These are phyloP conservation scores for Spongilla lacustris DNA, from an alignment of 37 sponge, comb jelly and placozoan species.

Conservation along the genomic window DNA sequence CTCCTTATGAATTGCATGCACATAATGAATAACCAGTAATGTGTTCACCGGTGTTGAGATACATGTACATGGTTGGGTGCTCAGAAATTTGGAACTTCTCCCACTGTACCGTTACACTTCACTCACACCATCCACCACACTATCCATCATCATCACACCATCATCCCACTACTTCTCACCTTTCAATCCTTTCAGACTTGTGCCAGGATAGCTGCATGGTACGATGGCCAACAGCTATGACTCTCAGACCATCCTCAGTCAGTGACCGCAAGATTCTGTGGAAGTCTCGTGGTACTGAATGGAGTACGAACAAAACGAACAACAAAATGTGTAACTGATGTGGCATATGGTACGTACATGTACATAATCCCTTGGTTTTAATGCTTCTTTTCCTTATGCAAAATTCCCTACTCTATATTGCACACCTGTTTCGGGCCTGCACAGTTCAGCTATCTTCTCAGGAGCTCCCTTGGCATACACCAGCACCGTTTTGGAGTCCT, in stretches of 20 bases:
- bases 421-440: conserved; percentile 44
- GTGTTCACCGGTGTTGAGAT: too few relatives aligned
- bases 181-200: conserved; percentile 44
- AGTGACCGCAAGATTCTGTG: conserved; percentile 35
- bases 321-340: too few relatives aligned
- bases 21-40: too few relatives aligned
- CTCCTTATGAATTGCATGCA: too few relatives aligned
- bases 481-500: conserved; percentile 25
- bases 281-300: conserved; percentile 68
- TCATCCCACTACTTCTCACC: conserved; percentile 5
- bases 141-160: background rate
- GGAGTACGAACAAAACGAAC: background rate
- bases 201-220: conserved; percentile 70
- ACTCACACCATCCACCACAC: background rate
- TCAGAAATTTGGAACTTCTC: too few relatives aligned
- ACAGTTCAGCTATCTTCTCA: conserved; percentile 76
- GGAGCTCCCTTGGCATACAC: conserved; percentile 90
- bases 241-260: conserved; percentile 72
- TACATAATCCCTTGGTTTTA: background rate
- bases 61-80: too few relatives aligned
- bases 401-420: too few relatives aligned
- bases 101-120: too few relatives aligned
- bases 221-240: conserved; percentile 78
- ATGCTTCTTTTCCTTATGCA: background rate
- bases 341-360: too few relatives aligned